Conservation (phyloP, 2,888 invertebrate genomes). For the Uropetala carovei region DNA sequence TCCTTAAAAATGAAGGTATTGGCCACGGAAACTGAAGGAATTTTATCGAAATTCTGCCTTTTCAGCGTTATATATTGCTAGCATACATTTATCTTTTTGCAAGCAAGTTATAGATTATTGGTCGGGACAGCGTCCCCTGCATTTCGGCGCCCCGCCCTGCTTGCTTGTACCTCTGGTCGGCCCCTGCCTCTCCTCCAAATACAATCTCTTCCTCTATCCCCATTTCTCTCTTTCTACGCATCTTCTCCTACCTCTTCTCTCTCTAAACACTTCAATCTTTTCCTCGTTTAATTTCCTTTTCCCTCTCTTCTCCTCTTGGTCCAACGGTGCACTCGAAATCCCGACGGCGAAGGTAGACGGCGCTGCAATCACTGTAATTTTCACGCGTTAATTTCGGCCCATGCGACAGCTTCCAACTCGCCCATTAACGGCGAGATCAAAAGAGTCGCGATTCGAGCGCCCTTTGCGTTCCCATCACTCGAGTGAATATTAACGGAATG, state of each 20-base stretch:
- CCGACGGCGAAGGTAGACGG: neutral
- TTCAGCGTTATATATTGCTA: too few species aligned
- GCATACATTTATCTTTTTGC: too few species aligned
- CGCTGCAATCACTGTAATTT: neutral
- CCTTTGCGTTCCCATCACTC: neutral
- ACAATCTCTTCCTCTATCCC: neutral
- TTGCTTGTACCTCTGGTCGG: too few species aligned
- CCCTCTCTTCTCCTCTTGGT: neutral
- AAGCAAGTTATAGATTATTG: too few species aligned
- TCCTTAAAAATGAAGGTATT: too few species aligned
- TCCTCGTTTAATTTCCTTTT: neutral
- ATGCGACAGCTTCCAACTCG: neutral
- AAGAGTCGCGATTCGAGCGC: neutral
- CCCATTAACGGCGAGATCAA: neutral
- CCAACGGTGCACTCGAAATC: neutral
- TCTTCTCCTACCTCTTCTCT: neutral
- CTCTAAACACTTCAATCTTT: neutral
- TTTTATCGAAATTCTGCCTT: too few species aligned
- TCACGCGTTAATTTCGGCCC: slow-evolving; percentile 10
- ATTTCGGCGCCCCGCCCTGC: too few species aligned
- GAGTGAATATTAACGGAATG: neutral
- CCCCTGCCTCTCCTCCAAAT: neutral
- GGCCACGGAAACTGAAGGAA: too few species aligned
- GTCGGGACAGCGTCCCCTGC: too few species aligned
- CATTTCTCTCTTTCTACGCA: neutral